Evolutionary conservation across 2,888 invertebrate genomes (phyloP).

Genomic region (Apodemia hepburni): DNA sequence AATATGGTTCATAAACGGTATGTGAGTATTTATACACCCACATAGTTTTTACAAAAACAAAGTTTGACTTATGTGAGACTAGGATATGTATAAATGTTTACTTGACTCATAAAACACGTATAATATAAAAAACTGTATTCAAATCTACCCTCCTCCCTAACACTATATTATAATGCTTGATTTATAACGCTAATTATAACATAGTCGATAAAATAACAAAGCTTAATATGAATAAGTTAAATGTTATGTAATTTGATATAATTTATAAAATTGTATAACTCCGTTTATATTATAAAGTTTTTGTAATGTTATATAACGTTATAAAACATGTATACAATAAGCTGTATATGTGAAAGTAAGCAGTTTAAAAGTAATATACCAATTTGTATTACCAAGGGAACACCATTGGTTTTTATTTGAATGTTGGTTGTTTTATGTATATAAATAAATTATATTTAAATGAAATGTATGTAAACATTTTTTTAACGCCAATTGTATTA

Average conservation of each 20-base stretch:
- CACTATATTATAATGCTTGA: conserved; percentile 1
- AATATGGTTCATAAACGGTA: too few species aligned
- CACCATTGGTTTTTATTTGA: too few species aligned
- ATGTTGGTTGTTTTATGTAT: too few species aligned
- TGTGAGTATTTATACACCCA: too few species aligned
- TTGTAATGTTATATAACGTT: conserved; percentile 3
- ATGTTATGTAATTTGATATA: neutral
- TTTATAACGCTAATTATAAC: neutral
- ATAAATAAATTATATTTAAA: too few species aligned
- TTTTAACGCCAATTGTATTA: too few species aligned
- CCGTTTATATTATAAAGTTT: neutral
- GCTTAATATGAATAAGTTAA: neutral
- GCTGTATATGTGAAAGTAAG: neutral
- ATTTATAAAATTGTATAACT: neutral
- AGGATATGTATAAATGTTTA: too few species aligned
- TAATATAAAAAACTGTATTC: neutral
- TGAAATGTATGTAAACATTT: too few species aligned
- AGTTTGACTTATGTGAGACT: too few species aligned
- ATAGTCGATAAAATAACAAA: neutral
- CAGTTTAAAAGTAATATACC: neutral
- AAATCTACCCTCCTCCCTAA: neutral
- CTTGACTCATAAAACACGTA: too few species aligned
- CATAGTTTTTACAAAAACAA: too few species aligned
- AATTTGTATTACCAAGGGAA: too few species aligned
- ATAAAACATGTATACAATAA: neutral